Evolutionary conservation across 2,113 vertebrate species (phyloP), one percentile per base, ranked within the genome.

Genomic region (Chaetodon trifascialis): DNA sequence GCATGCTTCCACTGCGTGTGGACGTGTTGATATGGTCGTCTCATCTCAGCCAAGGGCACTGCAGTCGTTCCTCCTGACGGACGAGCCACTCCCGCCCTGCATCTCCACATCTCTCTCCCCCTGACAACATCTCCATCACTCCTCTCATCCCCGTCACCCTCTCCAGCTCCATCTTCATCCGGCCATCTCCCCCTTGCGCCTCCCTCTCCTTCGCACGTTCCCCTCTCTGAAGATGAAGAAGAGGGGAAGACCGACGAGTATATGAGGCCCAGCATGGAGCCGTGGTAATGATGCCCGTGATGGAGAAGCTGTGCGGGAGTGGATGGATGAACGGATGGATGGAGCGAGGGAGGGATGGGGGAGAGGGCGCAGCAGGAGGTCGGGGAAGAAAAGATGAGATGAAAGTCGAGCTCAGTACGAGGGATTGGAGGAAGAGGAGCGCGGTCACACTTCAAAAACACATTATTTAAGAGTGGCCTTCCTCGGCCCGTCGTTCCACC

Each of bases 21-120:
- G 36, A 14, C 30, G 63, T 34, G 47, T 58, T 38, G 23, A 4
- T 44, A 14, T 21, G 65, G 60, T 17, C 42, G 0, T 59, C 76
- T 85, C 69, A 21, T 84, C 78, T 83, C 59, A 40, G 52, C 76
- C 80, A 86, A 84, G 84, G 86, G 49, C 78, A 54, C 58, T 1
- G 68, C 75, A 42, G 74, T n/a, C 68, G 23, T 79, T 69, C 54
- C 55, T 55, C 23, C 14, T 65, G 79, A 85, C 73, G 60, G 73
- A 77, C 36, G 38, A 80, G 75, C 62, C 78, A 59, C 36, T 16
- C 49, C 64, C 25, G n/a, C 25, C 38, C 51, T 5, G 17, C 30
- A 42, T 7, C 59, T 30, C 30, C 64, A 42, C 76, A 65, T 56
- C 64, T 16, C 30, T 30, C 30, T 79, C 14, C 23, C 25, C 52